phyloP scores from a whole-genome alignment of 1,140 invertebrate genomes.

The Anastatus disparis region DNA sequence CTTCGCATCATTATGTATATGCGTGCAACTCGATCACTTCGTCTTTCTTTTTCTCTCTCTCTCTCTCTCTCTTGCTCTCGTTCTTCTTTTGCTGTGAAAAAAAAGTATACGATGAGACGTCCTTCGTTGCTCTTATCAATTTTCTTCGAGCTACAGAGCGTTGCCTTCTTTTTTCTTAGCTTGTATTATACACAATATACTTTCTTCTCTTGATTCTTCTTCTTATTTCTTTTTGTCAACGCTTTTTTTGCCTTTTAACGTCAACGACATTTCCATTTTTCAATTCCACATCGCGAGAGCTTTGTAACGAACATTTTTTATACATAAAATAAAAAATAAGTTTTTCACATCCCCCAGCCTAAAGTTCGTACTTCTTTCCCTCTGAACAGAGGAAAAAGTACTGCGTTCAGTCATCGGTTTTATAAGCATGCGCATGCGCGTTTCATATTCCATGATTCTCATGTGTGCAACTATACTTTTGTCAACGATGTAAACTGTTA shows the following conservation, averaged over 20 bases:
- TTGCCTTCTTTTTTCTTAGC: background rate
- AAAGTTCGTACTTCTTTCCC: too few species aligned
- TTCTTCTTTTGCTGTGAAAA: constrained; percentile 4
- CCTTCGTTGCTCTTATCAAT: constrained; percentile 27
- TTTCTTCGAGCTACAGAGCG: constrained; percentile 2
- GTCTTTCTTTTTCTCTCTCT: background rate
- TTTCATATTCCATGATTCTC: too few species aligned
- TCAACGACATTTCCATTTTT: constrained; percentile 16
- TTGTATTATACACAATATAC: background rate
- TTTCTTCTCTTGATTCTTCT: background rate
- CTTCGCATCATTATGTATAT: constrained; percentile 51
- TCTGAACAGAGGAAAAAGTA: too few species aligned
- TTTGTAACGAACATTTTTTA: background rate
- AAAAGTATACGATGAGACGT: constrained; percentile 14
- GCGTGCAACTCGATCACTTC: constrained; percentile 32
- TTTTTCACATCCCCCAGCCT: too few species aligned
- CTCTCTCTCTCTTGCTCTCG: background rate
- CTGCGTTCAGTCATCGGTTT: too few species aligned
- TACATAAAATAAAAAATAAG: too few species aligned
- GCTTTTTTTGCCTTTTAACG: background rate
- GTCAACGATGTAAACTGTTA: too few species aligned
- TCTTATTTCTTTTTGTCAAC: too few species aligned
- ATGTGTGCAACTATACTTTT: too few species aligned
- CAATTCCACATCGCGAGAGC: background rate
- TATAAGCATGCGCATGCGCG: too few species aligned